Evolutionary conservation across 2,888 invertebrate species (phyloP).

Genomic region (Arrhopalites spinosus): DNA sequence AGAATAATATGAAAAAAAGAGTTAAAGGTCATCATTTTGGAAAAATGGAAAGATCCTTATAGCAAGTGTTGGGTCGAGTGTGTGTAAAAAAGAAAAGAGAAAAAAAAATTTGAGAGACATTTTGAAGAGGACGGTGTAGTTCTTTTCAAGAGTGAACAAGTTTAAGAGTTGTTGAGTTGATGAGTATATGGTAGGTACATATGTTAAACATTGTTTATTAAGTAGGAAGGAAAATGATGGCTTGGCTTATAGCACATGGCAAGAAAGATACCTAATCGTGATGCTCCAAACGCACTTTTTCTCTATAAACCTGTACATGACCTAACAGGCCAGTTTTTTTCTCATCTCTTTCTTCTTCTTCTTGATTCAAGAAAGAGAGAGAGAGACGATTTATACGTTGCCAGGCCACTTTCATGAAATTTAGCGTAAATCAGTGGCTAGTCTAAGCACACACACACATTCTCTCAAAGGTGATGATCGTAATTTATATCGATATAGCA

Average conservation of each 20-base stretch:
- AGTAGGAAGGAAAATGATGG: background rate
- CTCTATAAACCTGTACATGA: constrained; percentile 10
- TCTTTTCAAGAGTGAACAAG: background rate
- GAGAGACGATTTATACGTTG: background rate
- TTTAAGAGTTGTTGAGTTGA: background rate
- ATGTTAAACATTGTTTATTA: background rate
- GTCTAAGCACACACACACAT: background rate
- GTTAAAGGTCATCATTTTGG: too few relatives aligned
- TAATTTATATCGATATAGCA: background rate
- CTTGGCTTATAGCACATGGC: background rate
- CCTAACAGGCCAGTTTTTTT: constrained; percentile 19
- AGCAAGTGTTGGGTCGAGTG: too few relatives aligned
- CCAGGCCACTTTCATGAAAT: too few relatives aligned
- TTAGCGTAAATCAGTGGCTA: constrained; percentile 35
- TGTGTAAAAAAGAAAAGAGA: too few relatives aligned
- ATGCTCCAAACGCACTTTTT: too few relatives aligned
- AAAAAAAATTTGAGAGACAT: too few relatives aligned
- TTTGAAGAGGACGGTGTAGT: too few relatives aligned
- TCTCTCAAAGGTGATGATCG: background rate
- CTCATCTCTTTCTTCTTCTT: background rate
- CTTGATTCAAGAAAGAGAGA: background rate
- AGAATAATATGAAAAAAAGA: too few relatives aligned
- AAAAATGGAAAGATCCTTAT: too few relatives aligned
- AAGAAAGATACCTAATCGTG: background rate
- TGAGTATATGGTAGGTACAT: background rate